Evolutionary conservation across 1,140 invertebrate genomes (phyloP), one percentile per base, ranked within the genome.

Genomic region (Antheraea pernyi): DNA sequence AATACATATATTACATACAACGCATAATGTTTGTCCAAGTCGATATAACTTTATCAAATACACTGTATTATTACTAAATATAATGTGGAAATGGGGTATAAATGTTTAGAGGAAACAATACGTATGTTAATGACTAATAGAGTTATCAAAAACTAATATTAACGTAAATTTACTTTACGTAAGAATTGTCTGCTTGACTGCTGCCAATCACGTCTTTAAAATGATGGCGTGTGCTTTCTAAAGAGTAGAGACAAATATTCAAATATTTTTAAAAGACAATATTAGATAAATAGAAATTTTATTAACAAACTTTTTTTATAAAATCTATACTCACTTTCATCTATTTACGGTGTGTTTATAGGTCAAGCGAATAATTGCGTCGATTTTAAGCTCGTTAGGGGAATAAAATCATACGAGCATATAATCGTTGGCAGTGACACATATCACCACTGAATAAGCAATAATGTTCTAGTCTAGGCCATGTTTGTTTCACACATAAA

Each of bases 401-500:
- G 72, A 75, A 79, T 82, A 79, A 77, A 86, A 77, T 79, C 77
- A 81, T 72, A 80, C 69, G 69, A 82, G 79, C 80, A 81, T 68
- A 61, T 85, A 83, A 87, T 91, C 78, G 82, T 78, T 83, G 80
- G 73, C 88, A 89, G 85, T 88, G 87, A 89, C 83, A 87, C 75
- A 87, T 80, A 84, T 87, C 77, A 76, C 75, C 76, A 77, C 73
- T 83, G 83, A 81, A 82, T 80, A 79, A 81, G 78, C 79, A 81
- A 84, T 88, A 84, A 84, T 81, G 72, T 69, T 71, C 69, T 71
- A 72, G 64, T 73, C 59, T 74, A 70, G 72, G 69, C 68, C 69
- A 69, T 78, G 76, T 80, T 81, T 81, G 75, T 78, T 75, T 83
- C 70, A 78, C 73, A 83, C 76, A 80, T 80, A 86, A 84, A 84